Conservation (phyloP, 2,797 vertebrate species). For the Rhinogobio ventralis region DNA sequence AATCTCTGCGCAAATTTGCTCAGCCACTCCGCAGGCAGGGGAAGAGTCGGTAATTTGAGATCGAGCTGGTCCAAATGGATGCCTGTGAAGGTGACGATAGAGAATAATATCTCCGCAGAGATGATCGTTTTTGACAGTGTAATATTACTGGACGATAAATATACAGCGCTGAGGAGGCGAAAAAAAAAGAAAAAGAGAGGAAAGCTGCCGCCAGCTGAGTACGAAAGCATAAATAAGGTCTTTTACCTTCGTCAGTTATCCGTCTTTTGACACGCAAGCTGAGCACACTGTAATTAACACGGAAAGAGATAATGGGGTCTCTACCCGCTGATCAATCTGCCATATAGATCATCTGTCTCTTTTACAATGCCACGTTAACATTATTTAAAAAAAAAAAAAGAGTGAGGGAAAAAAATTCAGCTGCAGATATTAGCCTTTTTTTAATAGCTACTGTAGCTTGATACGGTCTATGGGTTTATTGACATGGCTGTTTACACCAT, state of each 20-base stretch:
- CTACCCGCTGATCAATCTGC: slow-evolving; percentile 84
- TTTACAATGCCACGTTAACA: slow-evolving; percentile 72
- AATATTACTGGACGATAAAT: slow-evolving; percentile 76
- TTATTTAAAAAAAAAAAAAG: slow-evolving; percentile 62
- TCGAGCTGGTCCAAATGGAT: slow-evolving; percentile 52
- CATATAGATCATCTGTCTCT: slow-evolving; percentile 81
- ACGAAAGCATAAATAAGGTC: slow-evolving; percentile 82
- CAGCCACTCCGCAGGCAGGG: slow-evolving; percentile 41
- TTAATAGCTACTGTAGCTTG: slow-evolving; percentile 17
- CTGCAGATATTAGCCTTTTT: slow-evolving; percentile 53
- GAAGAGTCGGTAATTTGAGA: slow-evolving; percentile 56
- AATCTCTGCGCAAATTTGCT: slow-evolving; percentile 54
- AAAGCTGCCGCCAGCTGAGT: slow-evolving; percentile 69
- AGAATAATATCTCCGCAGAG: slow-evolving; percentile 67
- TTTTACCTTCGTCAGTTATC: slow-evolving; percentile 87
- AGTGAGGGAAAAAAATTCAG: slow-evolving; percentile 62
- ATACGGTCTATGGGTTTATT: slow-evolving; percentile 33
- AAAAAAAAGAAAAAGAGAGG: slow-evolving; percentile 49
- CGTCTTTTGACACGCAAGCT: slow-evolving; percentile 83
- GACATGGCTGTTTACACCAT: slow-evolving; percentile 11
- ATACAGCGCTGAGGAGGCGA: slow-evolving; percentile 65
- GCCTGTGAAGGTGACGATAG: slow-evolving; percentile 55
- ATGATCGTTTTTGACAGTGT: slow-evolving; percentile 73
- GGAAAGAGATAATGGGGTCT: slow-evolving; percentile 85
- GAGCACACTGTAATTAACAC: slow-evolving; percentile 85